A percentile compares a stretch with the other conserved stretches of the same genome.
phyloP scores from a whole-genome alignment of 2,888 invertebrate genomes.

The Cataglyphis altisquamis region DNA sequence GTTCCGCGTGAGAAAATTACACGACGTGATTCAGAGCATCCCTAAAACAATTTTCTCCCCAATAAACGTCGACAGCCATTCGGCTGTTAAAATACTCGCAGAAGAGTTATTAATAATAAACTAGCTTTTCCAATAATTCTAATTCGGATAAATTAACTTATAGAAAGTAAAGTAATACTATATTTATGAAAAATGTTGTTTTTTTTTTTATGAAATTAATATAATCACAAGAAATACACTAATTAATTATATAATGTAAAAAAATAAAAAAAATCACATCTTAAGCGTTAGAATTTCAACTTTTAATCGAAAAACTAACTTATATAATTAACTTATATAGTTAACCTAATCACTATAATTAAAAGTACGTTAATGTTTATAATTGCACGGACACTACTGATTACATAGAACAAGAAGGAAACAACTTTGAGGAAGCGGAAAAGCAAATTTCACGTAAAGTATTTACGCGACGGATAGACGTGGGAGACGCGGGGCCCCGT shows the following conservation, averaged over 20 bases:
- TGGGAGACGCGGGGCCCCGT: constrained; percentile 28
- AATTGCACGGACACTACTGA: neutral
- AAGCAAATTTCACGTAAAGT: constrained; percentile 45
- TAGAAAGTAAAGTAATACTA: neutral
- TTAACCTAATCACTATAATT: neutral
- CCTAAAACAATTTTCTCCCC: neutral
- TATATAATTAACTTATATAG: neutral
- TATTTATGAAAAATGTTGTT: neutral
- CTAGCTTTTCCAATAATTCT: neutral
- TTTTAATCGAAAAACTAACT: neutral
- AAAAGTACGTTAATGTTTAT: neutral
- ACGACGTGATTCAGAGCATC: neutral
- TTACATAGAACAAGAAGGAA: constrained; percentile 20
- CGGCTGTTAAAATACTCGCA: neutral
- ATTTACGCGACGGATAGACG: constrained; percentile 32
- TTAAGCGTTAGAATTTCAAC: neutral
- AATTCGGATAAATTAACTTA: neutral
- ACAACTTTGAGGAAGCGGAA: constrained; percentile 7
- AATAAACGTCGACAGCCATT: neutral
- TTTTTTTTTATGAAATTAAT: neutral
- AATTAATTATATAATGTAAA: neutral
- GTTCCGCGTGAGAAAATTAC: constrained; percentile 4
- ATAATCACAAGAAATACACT: neutral
- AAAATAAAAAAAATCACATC: neutral
- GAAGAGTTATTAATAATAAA: neutral